phyloP scores from a whole-genome alignment of 2,113 vertebrate species.

The Ictidomys tridecemlineatus region DNA sequence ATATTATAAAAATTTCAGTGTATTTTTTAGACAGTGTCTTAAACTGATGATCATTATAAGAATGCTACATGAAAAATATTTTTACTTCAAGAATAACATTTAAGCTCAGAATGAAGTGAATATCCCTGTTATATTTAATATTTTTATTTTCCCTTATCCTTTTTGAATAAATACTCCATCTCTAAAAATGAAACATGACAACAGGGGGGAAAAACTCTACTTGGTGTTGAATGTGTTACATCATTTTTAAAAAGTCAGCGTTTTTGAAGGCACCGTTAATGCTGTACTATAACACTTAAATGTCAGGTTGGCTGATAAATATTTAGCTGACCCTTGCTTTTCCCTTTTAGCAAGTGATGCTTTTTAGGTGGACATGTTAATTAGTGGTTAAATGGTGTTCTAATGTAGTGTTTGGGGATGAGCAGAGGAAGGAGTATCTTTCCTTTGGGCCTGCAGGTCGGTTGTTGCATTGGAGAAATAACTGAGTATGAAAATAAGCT shows the following conservation, averaged over 20 bases:
- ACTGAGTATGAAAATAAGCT: conserved; percentile 8
- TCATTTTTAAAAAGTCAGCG: conserved; percentile 45
- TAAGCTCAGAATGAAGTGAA: conserved; percentile 42
- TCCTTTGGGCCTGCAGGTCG: neutral
- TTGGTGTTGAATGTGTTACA: conserved; percentile 50
- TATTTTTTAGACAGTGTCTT: conserved; percentile 34
- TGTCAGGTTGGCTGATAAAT: conserved; percentile 56
- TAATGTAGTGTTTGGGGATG: conserved; percentile 23
- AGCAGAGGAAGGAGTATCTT: neutral
- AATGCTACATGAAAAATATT: conserved; percentile 28
- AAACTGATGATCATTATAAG: conserved; percentile 35
- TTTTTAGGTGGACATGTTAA: conserved; percentile 69
- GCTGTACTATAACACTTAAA: neutral
- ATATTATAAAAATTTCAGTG: conserved; percentile 44
- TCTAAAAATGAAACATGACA: conserved; percentile 54
- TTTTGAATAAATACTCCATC: conserved; percentile 47
- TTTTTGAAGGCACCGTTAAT: conserved; percentile 66
- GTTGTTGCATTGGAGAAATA: conserved; percentile 36
- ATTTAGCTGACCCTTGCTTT: conserved; percentile 67
- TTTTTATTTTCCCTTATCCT: neutral
- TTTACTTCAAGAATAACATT: conserved; percentile 42
- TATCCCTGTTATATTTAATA: conserved; percentile 12
- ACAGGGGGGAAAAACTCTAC: neutral
- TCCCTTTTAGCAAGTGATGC: conserved; percentile 47
- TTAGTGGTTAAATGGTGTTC: conserved; percentile 59